These are phyloP conservation scores for Rhadinocentrus ornatus DNA, from an alignment of 2,797 vertebrate species.

Conservation along the genomic window DNA sequence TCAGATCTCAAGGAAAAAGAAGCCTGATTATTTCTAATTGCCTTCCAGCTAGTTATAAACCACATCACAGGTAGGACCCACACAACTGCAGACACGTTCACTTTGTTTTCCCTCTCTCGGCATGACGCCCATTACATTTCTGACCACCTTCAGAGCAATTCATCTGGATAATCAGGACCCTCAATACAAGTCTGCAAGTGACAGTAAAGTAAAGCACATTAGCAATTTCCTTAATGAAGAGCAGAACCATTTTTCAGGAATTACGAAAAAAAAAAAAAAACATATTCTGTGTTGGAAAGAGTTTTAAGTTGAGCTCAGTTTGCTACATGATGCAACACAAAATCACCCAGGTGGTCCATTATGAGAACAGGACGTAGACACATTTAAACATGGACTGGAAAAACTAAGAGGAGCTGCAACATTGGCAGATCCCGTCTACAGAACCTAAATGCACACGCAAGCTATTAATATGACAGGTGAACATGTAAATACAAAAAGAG, in stretches of 20 bases:
- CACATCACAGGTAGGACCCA: slow-evolving; percentile 61
- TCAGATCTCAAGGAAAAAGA: slow-evolving; percentile 45
- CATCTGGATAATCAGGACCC: slow-evolving; percentile 43
- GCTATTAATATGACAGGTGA: slow-evolving; percentile 49
- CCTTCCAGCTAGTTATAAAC: slow-evolving; percentile 53
- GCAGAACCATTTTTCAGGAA: not conserved
- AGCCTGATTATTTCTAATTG: slow-evolving; percentile 66
- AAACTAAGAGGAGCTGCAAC: slow-evolving; percentile 14
- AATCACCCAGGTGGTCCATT: slow-evolving; percentile 42
- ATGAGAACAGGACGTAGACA: slow-evolving; percentile 13
- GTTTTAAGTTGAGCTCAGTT: slow-evolving; percentile 6
- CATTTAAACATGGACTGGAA: slow-evolving; percentile 34
- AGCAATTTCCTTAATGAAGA: slow-evolving; percentile 18
- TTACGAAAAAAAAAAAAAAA: slow-evolving; percentile 1
- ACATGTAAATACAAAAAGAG: slow-evolving; percentile 36
- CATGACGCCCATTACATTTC: slow-evolving; percentile 52
- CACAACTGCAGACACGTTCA: slow-evolving; percentile 35
- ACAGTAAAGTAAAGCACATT: slow-evolving; percentile 33
- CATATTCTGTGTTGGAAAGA: slow-evolving; percentile 21
- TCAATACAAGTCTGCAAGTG: slow-evolving; percentile 32
- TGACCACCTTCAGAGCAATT: slow-evolving; percentile 58
- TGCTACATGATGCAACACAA: slow-evolving; percentile 23
- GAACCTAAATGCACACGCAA: slow-evolving; percentile 22
- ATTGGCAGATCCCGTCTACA: not conserved
- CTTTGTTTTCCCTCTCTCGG: slow-evolving; percentile 43